Percentiles rank a stretch among this genome's conserved stretches.
phyloP scores from a whole-genome alignment of 2,888 invertebrate genomes.

The Myopa testacea region DNA sequence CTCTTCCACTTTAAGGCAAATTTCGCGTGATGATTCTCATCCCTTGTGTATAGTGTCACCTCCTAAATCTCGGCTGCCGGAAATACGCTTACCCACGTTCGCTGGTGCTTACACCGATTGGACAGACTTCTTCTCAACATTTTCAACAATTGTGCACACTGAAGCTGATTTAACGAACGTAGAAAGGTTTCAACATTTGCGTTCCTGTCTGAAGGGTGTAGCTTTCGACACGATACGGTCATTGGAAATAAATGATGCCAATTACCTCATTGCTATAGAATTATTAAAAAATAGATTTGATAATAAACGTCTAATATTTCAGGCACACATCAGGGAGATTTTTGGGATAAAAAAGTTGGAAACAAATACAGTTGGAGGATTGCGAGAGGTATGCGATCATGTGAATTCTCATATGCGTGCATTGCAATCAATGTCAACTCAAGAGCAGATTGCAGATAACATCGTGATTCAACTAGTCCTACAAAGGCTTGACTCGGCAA shows the following conservation, averaged over 20 bases:
- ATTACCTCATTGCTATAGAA: slow-evolving; percentile 41
- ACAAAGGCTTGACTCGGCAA: slow-evolving; percentile 30
- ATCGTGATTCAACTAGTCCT: slow-evolving; percentile 38
- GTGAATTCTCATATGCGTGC: slow-evolving; percentile 40
- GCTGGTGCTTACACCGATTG: neutral
- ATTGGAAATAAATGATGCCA: slow-evolving; percentile 36
- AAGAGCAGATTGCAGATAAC: slow-evolving; percentile 41
- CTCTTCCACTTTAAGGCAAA: neutral
- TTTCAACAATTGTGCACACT: slow-evolving; percentile 1
- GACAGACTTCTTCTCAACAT: neutral
- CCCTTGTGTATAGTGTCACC: neutral
- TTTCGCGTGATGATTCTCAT: neutral
- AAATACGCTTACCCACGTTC: neutral
- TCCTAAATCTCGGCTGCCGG: neutral
- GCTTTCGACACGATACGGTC: slow-evolving; percentile 41
- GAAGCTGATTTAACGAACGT: neutral
- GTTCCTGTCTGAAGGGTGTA: slow-evolving; percentile 24
- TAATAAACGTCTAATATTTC: slow-evolving; percentile 42
- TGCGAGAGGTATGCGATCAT: slow-evolving; percentile 40
- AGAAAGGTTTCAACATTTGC: neutral
- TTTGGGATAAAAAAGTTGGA: slow-evolving; percentile 41
- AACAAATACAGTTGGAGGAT: slow-evolving; percentile 32
- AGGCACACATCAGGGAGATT: slow-evolving; percentile 45
- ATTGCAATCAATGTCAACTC: slow-evolving; percentile 36
- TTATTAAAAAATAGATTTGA: slow-evolving; percentile 37